phyloP scores from a whole-genome alignment of 2,113 vertebrate genomes.

The Esox niger region DNA sequence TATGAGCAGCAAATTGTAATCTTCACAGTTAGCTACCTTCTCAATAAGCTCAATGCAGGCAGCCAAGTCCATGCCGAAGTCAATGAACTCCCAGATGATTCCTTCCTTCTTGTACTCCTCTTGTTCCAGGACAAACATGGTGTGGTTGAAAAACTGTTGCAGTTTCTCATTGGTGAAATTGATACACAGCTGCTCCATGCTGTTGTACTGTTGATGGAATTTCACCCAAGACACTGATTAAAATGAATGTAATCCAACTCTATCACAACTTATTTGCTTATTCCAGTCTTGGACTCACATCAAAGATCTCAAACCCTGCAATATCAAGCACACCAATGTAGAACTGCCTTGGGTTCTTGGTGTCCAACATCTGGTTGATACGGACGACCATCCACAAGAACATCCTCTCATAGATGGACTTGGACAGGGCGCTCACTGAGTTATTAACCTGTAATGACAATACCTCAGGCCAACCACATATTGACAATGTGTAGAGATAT shows the following conservation, averaged over 20 bases:
- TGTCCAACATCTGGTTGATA: slow-evolving; percentile 33
- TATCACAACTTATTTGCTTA: too few relatives aligned
- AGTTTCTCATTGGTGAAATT: slow-evolving; percentile 90
- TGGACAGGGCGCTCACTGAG: slow-evolving; percentile 65
- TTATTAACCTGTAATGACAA: slow-evolving; percentile 46
- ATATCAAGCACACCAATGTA: slow-evolving; percentile 35
- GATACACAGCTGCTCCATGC: slow-evolving; percentile 80
- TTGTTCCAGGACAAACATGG: slow-evolving; percentile 83
- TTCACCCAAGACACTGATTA: too few relatives aligned
- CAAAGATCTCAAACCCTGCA: slow-evolving; percentile 39
- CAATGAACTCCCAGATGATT: slow-evolving; percentile 89
- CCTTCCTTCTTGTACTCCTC: slow-evolving; percentile 87
- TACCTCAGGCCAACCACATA: too few relatives aligned
- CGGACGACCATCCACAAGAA: slow-evolving; percentile 74
- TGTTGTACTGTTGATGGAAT: too few relatives aligned
- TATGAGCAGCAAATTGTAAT: too few relatives aligned
- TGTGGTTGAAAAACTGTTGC: slow-evolving; percentile 87
- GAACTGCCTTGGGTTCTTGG: slow-evolving; percentile 23
- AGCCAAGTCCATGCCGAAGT: slow-evolving; percentile 88
- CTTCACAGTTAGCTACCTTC: too few relatives aligned
- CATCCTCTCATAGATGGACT: slow-evolving; percentile 74
- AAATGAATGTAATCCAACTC: too few relatives aligned
- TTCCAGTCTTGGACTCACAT: neutral
- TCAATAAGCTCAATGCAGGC: slow-evolving; percentile 89
- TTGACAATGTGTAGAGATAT: too few relatives aligned